Evolutionary conservation across 2,888 invertebrate genomes (phyloP), one percentile per base, ranked within the genome.

Genomic region (Cephus rjabovi): DNA sequence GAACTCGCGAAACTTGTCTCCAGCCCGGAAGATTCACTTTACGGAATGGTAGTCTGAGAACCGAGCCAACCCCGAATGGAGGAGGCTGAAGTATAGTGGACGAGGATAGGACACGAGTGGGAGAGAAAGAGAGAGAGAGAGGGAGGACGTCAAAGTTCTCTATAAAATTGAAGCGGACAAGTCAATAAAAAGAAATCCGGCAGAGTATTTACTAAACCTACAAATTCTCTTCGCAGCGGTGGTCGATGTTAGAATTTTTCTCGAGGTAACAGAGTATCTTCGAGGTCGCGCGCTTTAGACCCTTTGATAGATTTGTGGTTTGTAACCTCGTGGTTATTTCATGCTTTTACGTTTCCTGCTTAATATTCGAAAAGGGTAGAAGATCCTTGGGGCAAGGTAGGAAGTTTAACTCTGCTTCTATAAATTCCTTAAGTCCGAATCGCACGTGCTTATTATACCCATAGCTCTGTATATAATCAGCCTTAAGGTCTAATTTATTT

Each of bases 11-110:
- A 75, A 79, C 69, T 76, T 80, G 76, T 80, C 77, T 78, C 77
- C 77, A 79, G 79, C 70, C 77, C 74, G 12, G 73, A 23, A 79
- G 73, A 81, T 83, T 79, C 78, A 82, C 80, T 77, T 79, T 79
- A 70, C 23, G 73, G 40, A 56, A 34, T 33, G 75, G 23, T 11
- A 37, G 75, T n/a, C 40, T n/a, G 75, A 75, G n/a, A 31, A 40
- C 15, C n/a, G 6, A 56, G 56, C 9, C 9, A 23, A 6, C 56
- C 56, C 56, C 9, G 75, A n/a, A 75, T n/a, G 75, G 9, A 30
- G 33, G 31, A 68, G 4, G 82, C 71, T 79, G 79, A 73, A 80
- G 40, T 71, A 76, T 69, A 69, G 56, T 40, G 75, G 31, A 56
- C 3, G 69, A 68, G 78, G 74, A 68, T 77, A 73, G 73, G 69